Conservation (phyloP, 2,888 invertebrate species). For the Sarcophaga caerulescens region DNA sequence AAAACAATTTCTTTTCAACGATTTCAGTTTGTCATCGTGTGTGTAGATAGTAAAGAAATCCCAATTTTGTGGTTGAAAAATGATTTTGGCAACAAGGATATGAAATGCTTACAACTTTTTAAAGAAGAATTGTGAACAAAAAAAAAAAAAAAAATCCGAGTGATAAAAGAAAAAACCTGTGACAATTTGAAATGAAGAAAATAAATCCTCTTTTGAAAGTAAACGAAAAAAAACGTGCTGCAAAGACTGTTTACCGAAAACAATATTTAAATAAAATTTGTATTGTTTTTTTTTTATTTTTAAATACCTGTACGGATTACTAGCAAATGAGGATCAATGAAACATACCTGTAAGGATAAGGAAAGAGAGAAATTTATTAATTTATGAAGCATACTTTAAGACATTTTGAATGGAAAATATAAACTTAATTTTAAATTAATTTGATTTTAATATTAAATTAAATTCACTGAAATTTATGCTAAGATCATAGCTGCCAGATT, state of each 20-base stretch:
- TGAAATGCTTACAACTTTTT: not conserved
- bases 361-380: not conserved
- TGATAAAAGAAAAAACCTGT: not conserved
- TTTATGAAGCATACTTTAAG: too few species aligned
- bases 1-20: slow-evolving; percentile 35
- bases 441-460: too few species aligned
- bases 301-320: not conserved
- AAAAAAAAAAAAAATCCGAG: not conserved
- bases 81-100: slow-evolving; percentile 19
- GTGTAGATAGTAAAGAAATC: not conserved
- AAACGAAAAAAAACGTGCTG: not conserved
- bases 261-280: too few species aligned
- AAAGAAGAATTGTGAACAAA: not conserved
- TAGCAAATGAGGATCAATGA: not conserved
- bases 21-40: slow-evolving; percentile 39
- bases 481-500: too few species aligned
- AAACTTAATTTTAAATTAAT: too few species aligned
- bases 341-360: slow-evolving; percentile 54
- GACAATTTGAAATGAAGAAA: not conserved
- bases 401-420: too few species aligned
- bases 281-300: not conserved
- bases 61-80: slow-evolving; percentile 25
- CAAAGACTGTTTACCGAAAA: too few species aligned
- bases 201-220: not conserved
- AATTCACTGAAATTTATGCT: too few species aligned